phyloP scores from a whole-genome alignment of 2,113 vertebrate species.

The Tympanuchus pallidicinctus region DNA sequence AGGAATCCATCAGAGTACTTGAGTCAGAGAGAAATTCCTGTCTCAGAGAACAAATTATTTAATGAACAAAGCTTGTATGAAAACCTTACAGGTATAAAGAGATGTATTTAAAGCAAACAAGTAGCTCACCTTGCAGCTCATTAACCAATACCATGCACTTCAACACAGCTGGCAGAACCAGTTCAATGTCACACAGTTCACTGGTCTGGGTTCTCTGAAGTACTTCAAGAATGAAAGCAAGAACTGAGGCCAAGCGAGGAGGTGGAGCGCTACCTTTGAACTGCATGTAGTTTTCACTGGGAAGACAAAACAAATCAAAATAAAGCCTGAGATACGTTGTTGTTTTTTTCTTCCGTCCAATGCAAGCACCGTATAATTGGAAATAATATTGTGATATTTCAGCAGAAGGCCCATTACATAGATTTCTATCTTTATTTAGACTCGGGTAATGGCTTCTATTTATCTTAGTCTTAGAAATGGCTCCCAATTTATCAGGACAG shows the following conservation, averaged over 20 bases:
- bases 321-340: background rate
- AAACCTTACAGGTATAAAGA: background rate
- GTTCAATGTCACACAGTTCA: conserved; percentile 79
- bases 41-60: background rate
- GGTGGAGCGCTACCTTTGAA: conserved; percentile 87
- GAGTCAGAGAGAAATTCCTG: background rate
- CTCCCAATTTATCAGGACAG: conserved; percentile 8
- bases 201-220: conserved; percentile 79
- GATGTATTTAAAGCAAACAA: background rate
- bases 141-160: conserved; percentile 90
- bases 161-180: conserved; percentile 83
- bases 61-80: background rate
- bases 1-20: background rate
- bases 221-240: conserved; percentile 87
- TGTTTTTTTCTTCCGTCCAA: background rate
- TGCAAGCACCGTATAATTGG: background rate
- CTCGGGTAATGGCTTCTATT: conserved; percentile 26
- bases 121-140: conserved; percentile 87
- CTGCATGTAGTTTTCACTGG: conserved; percentile 89
- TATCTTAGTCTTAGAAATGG: conserved; percentile 16
- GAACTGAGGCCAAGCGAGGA: conserved; percentile 82
- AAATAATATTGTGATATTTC: conserved; percentile 1
- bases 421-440: conserved; percentile 27
- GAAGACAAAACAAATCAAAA: conserved; percentile 58
- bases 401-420: background rate